Evolutionary conservation across 2,797 vertebrate genomes (phyloP), one percentile per base, ranked within the genome.

Genomic region (Glyptemys insculpta): DNA sequence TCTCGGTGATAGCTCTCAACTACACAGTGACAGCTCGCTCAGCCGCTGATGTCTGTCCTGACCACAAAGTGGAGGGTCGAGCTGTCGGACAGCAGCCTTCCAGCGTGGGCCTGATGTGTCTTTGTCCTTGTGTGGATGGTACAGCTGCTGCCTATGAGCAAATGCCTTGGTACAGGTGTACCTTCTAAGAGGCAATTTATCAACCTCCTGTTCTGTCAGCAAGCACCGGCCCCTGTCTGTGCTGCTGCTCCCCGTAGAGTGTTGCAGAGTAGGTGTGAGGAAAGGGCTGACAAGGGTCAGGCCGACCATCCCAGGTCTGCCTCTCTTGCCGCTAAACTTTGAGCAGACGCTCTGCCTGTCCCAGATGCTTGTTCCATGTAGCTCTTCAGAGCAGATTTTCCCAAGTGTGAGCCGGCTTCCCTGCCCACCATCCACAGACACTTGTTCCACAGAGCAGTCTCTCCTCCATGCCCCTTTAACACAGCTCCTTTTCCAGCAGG

Each of bases 251-350:
- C 14, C 57, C 6, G 10, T 27, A 57, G 56, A 57, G 76, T 23
- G 44, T 31, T 0, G 25, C 47, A 6, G 79, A 0, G 8, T 4
- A 27, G 2, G 65, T 1, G 0, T 1, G 78, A 78, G 10, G 31
- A 76, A 81, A 5, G 0, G 1, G 37, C 83, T 89, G 78, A 79
- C 37, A 18, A 59, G 31, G 37, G 1, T 10, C 0, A 1, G 37
- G 49, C 54, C 54, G 1, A 12, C 5, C 31, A 41, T 41, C 65
- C 83, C 65, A 5, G 27, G 14, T 31, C 59, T 62, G 59, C 54
- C 78, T 50, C 83, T 50, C 37, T 2, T 1, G 1, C 8, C 0
- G 53, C 53, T 2, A 19, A 31, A n/a, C 44, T 1, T 6, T 1
- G 81, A 74, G 59, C 16, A 27, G 79, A 37, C 50, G 5, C 12